These are phyloP conservation scores for Aeoliscus strigatus DNA, from an alignment of 2,797 vertebrate genomes.

Conservation along the genomic window DNA sequence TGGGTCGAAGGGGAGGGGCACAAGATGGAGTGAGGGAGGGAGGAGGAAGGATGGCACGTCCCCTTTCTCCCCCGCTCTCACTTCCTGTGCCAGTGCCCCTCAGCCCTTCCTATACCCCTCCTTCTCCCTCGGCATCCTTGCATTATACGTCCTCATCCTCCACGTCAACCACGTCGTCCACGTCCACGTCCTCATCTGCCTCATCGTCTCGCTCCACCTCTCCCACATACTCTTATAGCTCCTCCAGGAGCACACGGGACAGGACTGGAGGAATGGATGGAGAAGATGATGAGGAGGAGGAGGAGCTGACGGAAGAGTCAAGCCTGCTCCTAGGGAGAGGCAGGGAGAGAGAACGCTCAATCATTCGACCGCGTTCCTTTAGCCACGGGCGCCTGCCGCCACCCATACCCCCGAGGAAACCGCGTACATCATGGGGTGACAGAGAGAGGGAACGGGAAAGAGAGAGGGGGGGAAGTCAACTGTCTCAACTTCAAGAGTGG, in stretches of 20 bases:
- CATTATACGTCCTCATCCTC: conserved; percentile 75
- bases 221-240: conserved; percentile 74
- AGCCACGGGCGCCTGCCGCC: conserved; percentile 76
- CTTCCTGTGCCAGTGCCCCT: conserved; percentile 76
- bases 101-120: conserved; percentile 76
- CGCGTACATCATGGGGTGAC: conserved; percentile 79
- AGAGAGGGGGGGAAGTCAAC: conserved; percentile 76
- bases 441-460: conserved; percentile 79
- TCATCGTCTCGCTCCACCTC: conserved; percentile 77
- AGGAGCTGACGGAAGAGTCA: conserved; percentile 79
- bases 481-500: conserved; percentile 80
- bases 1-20: conserved; percentile 74
- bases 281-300: conserved; percentile 77
- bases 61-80: conserved; percentile 76
- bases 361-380: conserved; percentile 73
- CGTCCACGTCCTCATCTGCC: conserved; percentile 70
- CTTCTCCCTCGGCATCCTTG: conserved; percentile 76
- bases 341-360: conserved; percentile 71
- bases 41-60: conserved; percentile 72
- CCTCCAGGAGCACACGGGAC: conserved; percentile 75
- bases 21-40: conserved; percentile 69
- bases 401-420: conserved; percentile 78
- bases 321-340: conserved; percentile 78
- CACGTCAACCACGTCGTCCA: conserved; percentile 72
- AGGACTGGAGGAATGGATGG: conserved; percentile 70